A percentile compares a stretch with the other conserved stretches of the same genome.
These are phyloP conservation scores for Liolophura sinensis DNA, from an alignment of 1,140 invertebrate species.

Conservation along the genomic window DNA sequence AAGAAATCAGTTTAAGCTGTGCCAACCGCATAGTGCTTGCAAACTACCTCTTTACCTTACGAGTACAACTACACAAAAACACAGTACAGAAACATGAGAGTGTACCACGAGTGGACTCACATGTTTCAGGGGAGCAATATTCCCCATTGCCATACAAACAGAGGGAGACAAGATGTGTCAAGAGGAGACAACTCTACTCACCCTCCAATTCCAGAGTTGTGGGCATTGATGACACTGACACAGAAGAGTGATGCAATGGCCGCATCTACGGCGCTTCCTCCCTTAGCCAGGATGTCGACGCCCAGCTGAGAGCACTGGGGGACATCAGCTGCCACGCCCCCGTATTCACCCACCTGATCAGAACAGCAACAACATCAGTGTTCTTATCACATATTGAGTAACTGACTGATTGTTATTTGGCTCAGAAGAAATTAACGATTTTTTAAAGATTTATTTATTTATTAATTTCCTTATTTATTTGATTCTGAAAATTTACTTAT, in stretches of 20 bases:
- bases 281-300: conserved; percentile 70
- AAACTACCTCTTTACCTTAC: no score
- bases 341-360: conserved; percentile 70
- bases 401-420: background rate
- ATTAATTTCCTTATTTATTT: background rate
- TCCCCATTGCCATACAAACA: no score
- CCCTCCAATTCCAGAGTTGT: conserved; percentile 87
- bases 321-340: conserved; percentile 74
- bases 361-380: background rate
- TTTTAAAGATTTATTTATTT: background rate
- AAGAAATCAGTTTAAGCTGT: no score
- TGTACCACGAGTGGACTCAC: no score
- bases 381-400: background rate
- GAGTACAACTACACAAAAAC: no score
- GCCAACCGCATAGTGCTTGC: no score
- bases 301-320: conserved; percentile 74
- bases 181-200: conserved; percentile 13
- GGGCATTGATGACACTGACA: conserved; percentile 80
- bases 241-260: conserved; percentile 83
- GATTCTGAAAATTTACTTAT: background rate
- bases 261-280: conserved; percentile 87
- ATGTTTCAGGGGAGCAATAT: no score
- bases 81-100: no score
- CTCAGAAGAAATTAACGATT: background rate
- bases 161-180: no score